Evolutionary conservation across 2,888 invertebrate species (phyloP).

Genomic region (Portevinia maculata): DNA sequence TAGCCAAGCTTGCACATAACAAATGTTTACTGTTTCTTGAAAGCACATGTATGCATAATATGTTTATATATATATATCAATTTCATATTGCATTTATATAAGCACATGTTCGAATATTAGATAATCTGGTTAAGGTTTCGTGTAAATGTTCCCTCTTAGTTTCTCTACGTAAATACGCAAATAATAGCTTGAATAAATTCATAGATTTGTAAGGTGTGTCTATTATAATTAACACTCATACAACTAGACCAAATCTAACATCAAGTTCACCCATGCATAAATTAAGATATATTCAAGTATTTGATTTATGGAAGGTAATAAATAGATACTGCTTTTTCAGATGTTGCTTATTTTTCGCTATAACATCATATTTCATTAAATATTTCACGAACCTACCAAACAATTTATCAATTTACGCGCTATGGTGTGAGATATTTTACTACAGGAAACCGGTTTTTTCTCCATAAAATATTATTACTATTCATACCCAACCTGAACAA

Average conservation of each 20-base stretch:
- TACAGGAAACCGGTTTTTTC: constrained; percentile 31
- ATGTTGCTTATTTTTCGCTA: too few relatives aligned
- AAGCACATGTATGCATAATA: too few relatives aligned
- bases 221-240: constrained; percentile 14
- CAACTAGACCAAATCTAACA: background rate
- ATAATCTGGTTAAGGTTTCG: too few relatives aligned
- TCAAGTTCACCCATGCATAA: background rate
- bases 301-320: too few relatives aligned
- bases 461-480: background rate
- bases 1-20: too few relatives aligned
- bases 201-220: background rate
- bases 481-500: constrained; percentile 4
- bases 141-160: too few relatives aligned
- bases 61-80: too few relatives aligned
- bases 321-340: too few relatives aligned
- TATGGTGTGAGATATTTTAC: constrained; percentile 1
- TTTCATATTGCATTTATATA: too few relatives aligned
- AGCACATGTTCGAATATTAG: too few relatives aligned
- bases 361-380: background rate
- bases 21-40: too few relatives aligned
- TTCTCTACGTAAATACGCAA: too few relatives aligned
- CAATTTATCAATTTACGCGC: constrained; percentile 10
- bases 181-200: background rate
- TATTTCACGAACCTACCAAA: background rate
- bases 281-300: background rate